A percentile compares a stretch with the other conserved stretches of the same genome.
These are phyloP conservation scores for Microchrysa polita DNA, from an alignment of 2,888 invertebrate species.

Conservation along the genomic window DNA sequence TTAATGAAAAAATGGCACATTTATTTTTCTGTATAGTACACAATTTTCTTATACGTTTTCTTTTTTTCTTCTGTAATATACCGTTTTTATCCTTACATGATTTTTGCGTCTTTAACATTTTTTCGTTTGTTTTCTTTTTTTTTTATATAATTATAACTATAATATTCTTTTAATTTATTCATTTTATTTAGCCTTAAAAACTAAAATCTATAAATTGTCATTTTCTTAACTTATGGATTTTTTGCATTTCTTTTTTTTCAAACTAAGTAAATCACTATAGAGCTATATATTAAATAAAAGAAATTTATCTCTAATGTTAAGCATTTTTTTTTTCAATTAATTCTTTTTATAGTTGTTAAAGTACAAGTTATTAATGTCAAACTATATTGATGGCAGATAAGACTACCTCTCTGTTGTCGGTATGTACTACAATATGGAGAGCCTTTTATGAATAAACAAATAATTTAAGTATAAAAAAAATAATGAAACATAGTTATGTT, in stretches of 20 bases:
- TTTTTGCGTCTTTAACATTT: constrained; percentile 49
- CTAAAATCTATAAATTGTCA: constrained; percentile 48
- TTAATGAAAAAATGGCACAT: constrained; percentile 53
- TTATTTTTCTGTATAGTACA: constrained; percentile 51
- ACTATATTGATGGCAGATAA: neutral
- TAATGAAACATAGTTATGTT: constrained; percentile 12
- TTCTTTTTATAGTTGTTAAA: constrained; percentile 5
- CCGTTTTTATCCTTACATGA: constrained; percentile 47
- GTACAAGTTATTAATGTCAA: neutral
- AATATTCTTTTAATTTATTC: constrained; percentile 27
- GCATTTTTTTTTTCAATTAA: constrained; percentile 30
- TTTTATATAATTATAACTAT: constrained; percentile 46
- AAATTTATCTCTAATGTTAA: constrained; percentile 37
- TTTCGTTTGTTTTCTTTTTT: constrained; percentile 31
- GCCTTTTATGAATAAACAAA: neutral
- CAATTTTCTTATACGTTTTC: constrained; percentile 45
- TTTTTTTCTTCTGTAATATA: constrained; percentile 45
- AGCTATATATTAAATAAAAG: constrained; percentile 45
- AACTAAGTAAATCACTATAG: constrained; percentile 47
- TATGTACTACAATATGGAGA: constrained; percentile 13
- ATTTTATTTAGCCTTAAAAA: constrained; percentile 40
- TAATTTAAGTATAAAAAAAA: neutral
- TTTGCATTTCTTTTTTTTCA: neutral
- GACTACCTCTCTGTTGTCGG: constrained; percentile 1
- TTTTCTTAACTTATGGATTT: constrained; percentile 48